Percentiles rank a stretch among this genome's conserved stretches.
Conservation (phyloP, 2,797 vertebrate species). For the Scomberomorus guttatus region DNA sequence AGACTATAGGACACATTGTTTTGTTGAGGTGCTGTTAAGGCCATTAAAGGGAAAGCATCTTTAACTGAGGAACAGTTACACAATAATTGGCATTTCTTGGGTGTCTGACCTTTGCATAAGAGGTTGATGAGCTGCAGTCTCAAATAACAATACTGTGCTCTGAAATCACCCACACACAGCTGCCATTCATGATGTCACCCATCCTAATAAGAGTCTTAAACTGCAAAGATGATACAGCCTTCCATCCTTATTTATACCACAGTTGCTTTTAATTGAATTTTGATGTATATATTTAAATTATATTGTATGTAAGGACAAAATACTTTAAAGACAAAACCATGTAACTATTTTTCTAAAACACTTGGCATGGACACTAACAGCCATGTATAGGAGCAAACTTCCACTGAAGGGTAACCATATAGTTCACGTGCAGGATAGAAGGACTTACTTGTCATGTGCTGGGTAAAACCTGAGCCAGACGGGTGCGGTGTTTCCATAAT, state of each 20-base stretch:
- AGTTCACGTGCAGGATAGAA: slow-evolving; percentile 58
- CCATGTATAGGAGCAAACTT: slow-evolving; percentile 30
- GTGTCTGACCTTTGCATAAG: slow-evolving; percentile 69
- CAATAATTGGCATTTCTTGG: slow-evolving; percentile 62
- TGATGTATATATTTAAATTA: neutral
- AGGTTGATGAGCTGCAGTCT: slow-evolving; percentile 47
- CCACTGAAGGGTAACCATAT: slow-evolving; percentile 35
- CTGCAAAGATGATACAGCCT: neutral
- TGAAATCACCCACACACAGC: slow-evolving; percentile 19
- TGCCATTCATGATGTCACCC: neutral
- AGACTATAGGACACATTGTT: slow-evolving; percentile 58
- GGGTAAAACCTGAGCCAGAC: slow-evolving; percentile 65
- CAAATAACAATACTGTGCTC: slow-evolving; percentile 27
- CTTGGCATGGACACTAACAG: neutral
- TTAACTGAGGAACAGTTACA: slow-evolving; percentile 67
- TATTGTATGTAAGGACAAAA: neutral
- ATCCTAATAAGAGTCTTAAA: neutral
- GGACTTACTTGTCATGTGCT: slow-evolving; percentile 56
- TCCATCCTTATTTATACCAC: neutral
- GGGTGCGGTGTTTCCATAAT: slow-evolving; percentile 79
- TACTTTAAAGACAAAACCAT: neutral
- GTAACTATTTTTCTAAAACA: neutral
- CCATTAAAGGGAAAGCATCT: slow-evolving; percentile 64
- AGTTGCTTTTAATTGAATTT: neutral
- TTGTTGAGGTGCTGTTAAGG: slow-evolving; percentile 63